Evolutionary conservation across 2,113 vertebrate genomes (phyloP).

Genomic region (Aegotheles bennettii): DNA sequence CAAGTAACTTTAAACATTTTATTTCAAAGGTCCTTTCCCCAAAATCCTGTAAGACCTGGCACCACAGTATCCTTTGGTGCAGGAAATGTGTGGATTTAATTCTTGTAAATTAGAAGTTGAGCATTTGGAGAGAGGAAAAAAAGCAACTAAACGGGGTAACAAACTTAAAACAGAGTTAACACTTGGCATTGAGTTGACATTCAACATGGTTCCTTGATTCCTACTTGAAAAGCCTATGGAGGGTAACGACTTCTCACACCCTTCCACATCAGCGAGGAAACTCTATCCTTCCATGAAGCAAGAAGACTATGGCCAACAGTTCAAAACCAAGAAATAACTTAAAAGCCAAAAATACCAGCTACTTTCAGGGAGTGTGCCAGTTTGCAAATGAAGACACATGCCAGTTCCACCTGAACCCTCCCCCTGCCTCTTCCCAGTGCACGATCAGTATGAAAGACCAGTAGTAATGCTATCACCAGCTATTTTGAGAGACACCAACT

Average conservation of each 20-base stretch:
- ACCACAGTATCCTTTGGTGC: not conserved
- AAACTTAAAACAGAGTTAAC: not conserved
- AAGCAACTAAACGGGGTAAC: not conserved
- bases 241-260: accelerated
- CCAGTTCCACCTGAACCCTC: not conserved
- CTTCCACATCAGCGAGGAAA: not conserved
- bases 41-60: not conserved
- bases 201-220: not conserved
- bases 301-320: not conserved
- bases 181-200: not conserved
- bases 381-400: not conserved
- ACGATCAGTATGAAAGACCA: not conserved
- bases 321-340: not conserved
- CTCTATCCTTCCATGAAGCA: not conserved
- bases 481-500: not conserved
- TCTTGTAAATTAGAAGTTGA: not conserved
- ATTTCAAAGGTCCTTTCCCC: not conserved
- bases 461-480: not conserved
- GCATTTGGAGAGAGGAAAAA: not conserved
- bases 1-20: not conserved
- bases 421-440: not conserved
- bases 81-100: not conserved
- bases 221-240: not conserved
- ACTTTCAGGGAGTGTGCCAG: not conserved
- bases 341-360: not conserved